Percentiles rank a stretch among this genome's conserved stretches.
Conservation (phyloP, 1,140 invertebrate genomes). For the Drosophila nigromelanica region DNA sequence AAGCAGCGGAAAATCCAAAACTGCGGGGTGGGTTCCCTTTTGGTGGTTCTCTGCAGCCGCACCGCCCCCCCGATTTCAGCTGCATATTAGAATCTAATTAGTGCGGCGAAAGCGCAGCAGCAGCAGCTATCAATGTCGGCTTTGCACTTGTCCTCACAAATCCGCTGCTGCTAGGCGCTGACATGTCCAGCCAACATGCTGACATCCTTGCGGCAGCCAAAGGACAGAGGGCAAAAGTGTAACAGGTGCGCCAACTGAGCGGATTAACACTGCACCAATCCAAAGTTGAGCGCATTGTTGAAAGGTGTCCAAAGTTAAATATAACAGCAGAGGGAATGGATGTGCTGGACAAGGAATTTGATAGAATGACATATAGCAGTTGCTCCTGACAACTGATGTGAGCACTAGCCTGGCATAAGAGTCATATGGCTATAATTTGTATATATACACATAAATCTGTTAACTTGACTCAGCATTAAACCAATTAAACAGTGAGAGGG, state of each 20-base stretch:
- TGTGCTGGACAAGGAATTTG: not conserved
- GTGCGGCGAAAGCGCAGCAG: constrained; percentile 42
- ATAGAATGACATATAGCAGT: constrained; percentile 25
- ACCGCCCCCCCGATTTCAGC: constrained; percentile 34
- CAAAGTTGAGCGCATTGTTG: constrained; percentile 29
- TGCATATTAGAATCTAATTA: constrained; percentile 82
- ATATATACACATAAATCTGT: not conserved
- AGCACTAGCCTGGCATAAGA: not conserved
- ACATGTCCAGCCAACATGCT: constrained; percentile 74
- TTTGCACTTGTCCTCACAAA: constrained; percentile 73
- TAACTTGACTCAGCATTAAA: not conserved
- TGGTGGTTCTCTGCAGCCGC: not conserved
- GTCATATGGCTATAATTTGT: not conserved
- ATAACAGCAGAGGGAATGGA: not conserved
- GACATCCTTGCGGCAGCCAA: constrained; percentile 45
- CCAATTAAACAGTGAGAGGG: not conserved
- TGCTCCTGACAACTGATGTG: constrained; percentile 37
- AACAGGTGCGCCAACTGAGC: constrained; percentile 67
- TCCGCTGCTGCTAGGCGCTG: constrained; percentile 47
- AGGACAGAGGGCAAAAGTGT: constrained; percentile 53
- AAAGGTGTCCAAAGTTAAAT: constrained; percentile 65
- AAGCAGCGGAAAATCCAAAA: constrained; percentile 47
- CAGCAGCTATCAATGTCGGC: constrained; percentile 65
- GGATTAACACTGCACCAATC: constrained; percentile 49
- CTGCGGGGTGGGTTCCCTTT: constrained; percentile 19